Evolutionary conservation across 2,113 vertebrate species (phyloP).

Genomic region (Pachycephala philippinensis): DNA sequence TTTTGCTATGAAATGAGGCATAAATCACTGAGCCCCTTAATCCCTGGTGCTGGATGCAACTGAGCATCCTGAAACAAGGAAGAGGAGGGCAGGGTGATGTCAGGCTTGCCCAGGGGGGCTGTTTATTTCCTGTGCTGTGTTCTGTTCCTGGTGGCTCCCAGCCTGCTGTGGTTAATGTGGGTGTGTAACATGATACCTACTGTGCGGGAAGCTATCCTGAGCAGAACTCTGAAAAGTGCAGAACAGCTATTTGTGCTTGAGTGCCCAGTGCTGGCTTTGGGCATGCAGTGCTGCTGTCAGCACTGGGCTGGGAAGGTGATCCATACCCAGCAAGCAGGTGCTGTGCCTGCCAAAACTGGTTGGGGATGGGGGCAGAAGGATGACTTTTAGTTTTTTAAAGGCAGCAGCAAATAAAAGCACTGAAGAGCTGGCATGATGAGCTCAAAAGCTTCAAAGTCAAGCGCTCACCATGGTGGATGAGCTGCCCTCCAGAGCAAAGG

Average conservation of each 20-base stretch:
- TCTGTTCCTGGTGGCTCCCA: background rate
- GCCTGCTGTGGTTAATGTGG: background rate
- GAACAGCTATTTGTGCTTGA: background rate
- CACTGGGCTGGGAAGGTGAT: background rate
- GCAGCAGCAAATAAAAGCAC: background rate
- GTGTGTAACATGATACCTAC: background rate
- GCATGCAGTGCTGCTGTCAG: background rate
- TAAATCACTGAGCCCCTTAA: background rate
- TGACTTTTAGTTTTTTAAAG: background rate
- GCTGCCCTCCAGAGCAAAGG: background rate
- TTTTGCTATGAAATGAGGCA: background rate
- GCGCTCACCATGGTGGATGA: rapidly evolving
- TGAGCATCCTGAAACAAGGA: background rate
- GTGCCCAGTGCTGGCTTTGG: background rate
- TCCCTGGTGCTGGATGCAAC: background rate
- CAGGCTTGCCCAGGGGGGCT: background rate
- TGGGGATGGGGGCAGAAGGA: background rate
- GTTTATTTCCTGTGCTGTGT: background rate
- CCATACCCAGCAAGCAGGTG: background rate
- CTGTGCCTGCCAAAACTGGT: background rate
- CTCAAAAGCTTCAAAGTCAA: background rate
- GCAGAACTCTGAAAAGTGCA: background rate
- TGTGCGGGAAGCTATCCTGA: background rate
- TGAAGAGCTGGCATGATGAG: background rate
- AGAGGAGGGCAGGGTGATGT: background rate